Base-by-base conservation (phyloP, 2,888 invertebrate species). In the Flexamia atlantica region DNA sequence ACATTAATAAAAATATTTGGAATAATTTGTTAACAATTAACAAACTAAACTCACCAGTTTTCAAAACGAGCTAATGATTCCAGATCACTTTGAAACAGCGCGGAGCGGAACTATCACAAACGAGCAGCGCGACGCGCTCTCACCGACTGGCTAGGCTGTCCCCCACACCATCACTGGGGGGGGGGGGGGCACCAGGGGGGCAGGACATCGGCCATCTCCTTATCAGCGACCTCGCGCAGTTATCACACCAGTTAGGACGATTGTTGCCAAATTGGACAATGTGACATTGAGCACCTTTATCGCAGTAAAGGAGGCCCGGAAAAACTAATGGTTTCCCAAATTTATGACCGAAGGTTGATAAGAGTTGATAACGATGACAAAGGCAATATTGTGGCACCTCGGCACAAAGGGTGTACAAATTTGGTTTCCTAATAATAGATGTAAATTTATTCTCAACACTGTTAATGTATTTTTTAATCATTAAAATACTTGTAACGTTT, bases 291-390 rank as follows among this genome's bases (percentile, higher is more conserved):
- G 17, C 53, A 30, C 14, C 30, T 28, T 64, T 64, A 64, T 64
- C 64, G 64, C 23, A 36, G 9, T 46, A 9, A 30, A 64, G 64
- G 30, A 5, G 57, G 20, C 9, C 2, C 57, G 4, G 9, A 23
- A 57, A 57, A 64, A 64, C 53, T 64, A 64, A 64, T 64, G 25
- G 64, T 64, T 64, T 28, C 64, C 30, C 28, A 64, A 64, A 64
- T 64, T 64, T 25, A 28, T 20, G 30, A 14, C 53, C 25, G 30
- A 1, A 7, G 23, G 57, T 5, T 57, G 46, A 50, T 57, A 20
- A 57, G 3, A 23, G 46, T 53, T 30, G 64, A 64, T 64, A 64
- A 64, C 64, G 28, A 64, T 64, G 30, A 30, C 30, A 0, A 30
- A 25, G 57, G 14, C 64, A 64, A 28, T 30, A 64, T 3, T 17